phyloP scores from a whole-genome alignment of 1,140 invertebrate species.

The Drosophila lowei region DNA sequence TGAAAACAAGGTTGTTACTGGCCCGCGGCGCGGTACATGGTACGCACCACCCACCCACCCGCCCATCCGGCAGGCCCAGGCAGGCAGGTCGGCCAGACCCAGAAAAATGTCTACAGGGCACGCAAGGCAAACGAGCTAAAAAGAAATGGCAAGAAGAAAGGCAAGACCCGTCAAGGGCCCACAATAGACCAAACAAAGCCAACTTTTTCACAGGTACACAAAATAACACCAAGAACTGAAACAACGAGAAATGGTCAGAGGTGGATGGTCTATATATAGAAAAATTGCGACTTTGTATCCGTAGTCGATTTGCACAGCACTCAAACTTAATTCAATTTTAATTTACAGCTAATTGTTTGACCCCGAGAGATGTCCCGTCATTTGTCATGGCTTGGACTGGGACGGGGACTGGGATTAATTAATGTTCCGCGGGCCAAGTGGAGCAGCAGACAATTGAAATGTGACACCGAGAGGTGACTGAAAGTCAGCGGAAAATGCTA shows the following conservation, averaged over 20 bases:
- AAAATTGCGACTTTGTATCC: background rate
- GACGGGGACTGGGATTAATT: slow-evolving; percentile 25
- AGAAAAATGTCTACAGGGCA: slow-evolving; percentile 70
- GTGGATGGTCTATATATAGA: slow-evolving; percentile 2
- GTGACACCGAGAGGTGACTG: slow-evolving; percentile 43
- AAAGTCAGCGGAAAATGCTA: slow-evolving; percentile 33
- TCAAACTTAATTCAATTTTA: slow-evolving; percentile 62
- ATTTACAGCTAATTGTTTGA: slow-evolving; percentile 65
- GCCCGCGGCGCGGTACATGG: slow-evolving; percentile 37
- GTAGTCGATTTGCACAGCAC: slow-evolving; percentile 37
- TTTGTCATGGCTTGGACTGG: slow-evolving; percentile 45
- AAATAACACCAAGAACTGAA: background rate
- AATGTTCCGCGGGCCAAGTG: slow-evolving; percentile 26
- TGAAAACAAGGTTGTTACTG: slow-evolving; percentile 69
- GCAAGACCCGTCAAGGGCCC: slow-evolving; percentile 31
- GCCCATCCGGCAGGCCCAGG: too few species aligned
- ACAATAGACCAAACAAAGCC: slow-evolving; percentile 43
- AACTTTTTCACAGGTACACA: slow-evolving; percentile 1
- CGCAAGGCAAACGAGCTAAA: slow-evolving; percentile 54
- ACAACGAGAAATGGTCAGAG: too few species aligned
- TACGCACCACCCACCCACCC: slow-evolving; percentile 24
- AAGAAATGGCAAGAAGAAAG: slow-evolving; percentile 43
- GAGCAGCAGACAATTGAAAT: slow-evolving; percentile 40
- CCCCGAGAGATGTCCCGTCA: slow-evolving; percentile 25
- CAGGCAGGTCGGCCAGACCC: slow-evolving; percentile 1